These are phyloP conservation scores for Nipponia nippon DNA, from an alignment of 2,113 vertebrate species.

Conservation along the genomic window DNA sequence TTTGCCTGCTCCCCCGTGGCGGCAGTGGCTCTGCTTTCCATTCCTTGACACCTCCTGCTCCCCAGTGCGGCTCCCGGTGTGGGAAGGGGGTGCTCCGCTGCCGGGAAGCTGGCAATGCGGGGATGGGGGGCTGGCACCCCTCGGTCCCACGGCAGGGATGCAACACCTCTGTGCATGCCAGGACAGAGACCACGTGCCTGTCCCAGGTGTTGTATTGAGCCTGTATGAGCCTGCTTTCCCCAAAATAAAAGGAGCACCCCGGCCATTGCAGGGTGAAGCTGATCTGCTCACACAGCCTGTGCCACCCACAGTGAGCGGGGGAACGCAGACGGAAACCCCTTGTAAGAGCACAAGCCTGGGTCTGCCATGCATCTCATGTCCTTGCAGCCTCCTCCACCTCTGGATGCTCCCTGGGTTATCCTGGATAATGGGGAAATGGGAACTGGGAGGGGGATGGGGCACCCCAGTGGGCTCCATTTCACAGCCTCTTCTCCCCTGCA, in stretches of 20 bases:
- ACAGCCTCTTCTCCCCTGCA: background rate
- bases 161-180: background rate
- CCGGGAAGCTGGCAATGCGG: accelerated
- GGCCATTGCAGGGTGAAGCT: background rate
- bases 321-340: accelerated
- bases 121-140: background rate
- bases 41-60: background rate
- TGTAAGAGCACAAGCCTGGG: accelerated
- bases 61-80: accelerated
- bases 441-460: accelerated
- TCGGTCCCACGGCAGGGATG: background rate
- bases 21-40: background rate
- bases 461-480: accelerated
- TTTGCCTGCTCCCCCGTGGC: background rate
- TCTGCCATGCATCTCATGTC: accelerated
- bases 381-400: background rate
- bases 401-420: accelerated
- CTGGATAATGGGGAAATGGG: background rate
- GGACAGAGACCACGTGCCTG: accelerated
- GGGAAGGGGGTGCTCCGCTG: background rate
- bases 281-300: background rate
- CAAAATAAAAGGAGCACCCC: background rate
- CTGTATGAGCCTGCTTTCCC: background rate
- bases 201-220: background rate
- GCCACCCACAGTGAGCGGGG: accelerated